Conservation (phyloP, 2,888 invertebrate genomes). For the Diadromus collaris region DNA sequence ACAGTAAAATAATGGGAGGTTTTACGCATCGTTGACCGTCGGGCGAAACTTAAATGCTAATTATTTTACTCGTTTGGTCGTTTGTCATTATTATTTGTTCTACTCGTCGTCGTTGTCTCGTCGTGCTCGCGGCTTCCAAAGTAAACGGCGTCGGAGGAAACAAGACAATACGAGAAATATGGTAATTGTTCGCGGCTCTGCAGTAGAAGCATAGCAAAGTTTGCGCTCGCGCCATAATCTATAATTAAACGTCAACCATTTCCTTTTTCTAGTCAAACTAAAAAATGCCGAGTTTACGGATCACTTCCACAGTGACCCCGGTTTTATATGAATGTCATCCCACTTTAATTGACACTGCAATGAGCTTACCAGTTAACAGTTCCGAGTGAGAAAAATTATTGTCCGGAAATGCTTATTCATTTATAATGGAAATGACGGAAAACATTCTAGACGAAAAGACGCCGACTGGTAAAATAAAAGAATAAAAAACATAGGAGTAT, state of each 20-base stretch:
- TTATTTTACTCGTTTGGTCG: constrained; percentile 54
- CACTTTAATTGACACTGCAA: background rate
- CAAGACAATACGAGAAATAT: constrained; percentile 27
- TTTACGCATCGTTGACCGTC: constrained; percentile 38
- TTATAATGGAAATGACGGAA: background rate
- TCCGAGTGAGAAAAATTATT: background rate
- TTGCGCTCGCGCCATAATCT: background rate
- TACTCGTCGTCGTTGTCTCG: constrained; percentile 13
- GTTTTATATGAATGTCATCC: background rate
- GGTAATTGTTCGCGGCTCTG: background rate
- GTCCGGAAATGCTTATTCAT: background rate
- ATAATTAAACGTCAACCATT: background rate
- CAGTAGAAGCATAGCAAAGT: too few species aligned
- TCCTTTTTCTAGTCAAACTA: background rate
- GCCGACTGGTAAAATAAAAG: background rate
- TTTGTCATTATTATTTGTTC: constrained; percentile 50
- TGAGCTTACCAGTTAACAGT: background rate
- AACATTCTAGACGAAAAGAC: constrained; percentile 2
- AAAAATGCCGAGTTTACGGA: background rate
- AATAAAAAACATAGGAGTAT: constrained; percentile 9
- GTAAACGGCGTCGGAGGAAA: constrained; percentile 9
- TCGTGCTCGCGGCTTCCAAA: constrained; percentile 18
- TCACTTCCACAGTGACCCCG: background rate
- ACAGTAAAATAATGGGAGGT: constrained; percentile 13
- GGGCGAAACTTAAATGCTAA: constrained; percentile 55